These are phyloP conservation scores for Rhinoptilus africanus DNA, from an alignment of 2,113 vertebrate genomes.

Conservation along the genomic window DNA sequence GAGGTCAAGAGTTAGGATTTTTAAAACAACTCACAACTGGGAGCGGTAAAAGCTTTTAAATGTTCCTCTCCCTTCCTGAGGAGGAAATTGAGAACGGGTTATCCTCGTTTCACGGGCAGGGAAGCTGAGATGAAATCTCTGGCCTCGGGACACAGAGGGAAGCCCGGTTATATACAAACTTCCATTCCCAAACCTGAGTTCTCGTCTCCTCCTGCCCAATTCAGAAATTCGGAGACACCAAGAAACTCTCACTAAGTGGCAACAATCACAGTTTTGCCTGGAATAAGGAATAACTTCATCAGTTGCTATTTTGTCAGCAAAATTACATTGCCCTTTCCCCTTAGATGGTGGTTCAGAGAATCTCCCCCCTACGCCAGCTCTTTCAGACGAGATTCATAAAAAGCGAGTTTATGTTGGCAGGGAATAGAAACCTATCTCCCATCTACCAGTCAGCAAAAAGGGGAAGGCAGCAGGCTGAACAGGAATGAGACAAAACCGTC, in stretches of 20 bases:
- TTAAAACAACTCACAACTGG: background rate
- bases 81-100: background rate
- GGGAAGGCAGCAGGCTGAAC: background rate
- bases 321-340: background rate
- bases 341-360: background rate
- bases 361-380: background rate
- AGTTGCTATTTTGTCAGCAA: background rate
- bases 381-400: background rate
- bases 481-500: background rate
- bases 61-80: background rate
- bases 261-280: background rate
- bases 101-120: accelerated
- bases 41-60: background rate
- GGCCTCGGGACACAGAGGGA: background rate
- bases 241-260: background rate
- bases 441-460: background rate
- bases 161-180: background rate
- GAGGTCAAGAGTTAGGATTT: background rate
- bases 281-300: background rate
- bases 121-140: background rate
- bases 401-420: background rate
- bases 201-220: background rate
- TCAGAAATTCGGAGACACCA: background rate
- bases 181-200: background rate
- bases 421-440: background rate